phyloP scores from a whole-genome alignment of 1,140 invertebrate genomes.

The Proales similis region DNA sequence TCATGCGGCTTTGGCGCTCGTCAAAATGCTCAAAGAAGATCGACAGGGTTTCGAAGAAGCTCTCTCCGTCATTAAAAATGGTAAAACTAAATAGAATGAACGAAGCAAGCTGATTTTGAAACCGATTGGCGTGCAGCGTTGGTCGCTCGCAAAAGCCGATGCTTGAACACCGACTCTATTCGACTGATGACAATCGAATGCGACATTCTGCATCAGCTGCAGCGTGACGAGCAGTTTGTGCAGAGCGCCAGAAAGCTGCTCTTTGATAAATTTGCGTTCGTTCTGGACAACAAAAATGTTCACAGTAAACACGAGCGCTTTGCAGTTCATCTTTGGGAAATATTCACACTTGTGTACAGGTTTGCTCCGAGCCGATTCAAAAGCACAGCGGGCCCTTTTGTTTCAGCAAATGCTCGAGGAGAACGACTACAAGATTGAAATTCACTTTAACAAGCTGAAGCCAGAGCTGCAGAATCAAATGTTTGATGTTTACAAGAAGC shows the following conservation, averaged over 20 bases:
- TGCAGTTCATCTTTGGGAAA: background rate
- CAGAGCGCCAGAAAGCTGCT: constrained; percentile 10
- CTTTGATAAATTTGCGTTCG: constrained; percentile 14
- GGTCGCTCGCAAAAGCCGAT: background rate
- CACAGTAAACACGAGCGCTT: constrained; percentile 1
- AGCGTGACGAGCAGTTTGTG: constrained; percentile 20
- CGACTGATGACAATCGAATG: constrained; percentile 22
- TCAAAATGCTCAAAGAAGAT: constrained; percentile 33
- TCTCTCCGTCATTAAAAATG: constrained; percentile 16
- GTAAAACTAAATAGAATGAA: constrained; percentile 8
- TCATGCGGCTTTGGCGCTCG: constrained; percentile 13
- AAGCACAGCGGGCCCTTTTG: constrained; percentile 7
- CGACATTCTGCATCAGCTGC: constrained; percentile 5
- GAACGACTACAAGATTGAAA: constrained; percentile 22
- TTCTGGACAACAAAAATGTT: constrained; percentile 7
- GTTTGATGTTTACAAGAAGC: constrained; percentile 25
- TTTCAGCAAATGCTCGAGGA: constrained; percentile 35
- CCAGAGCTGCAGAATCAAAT: constrained; percentile 8
- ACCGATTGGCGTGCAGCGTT: background rate
- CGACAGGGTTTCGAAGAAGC: constrained; percentile 9
- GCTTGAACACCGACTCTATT: constrained; percentile 5
- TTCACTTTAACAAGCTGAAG: constrained; percentile 26
- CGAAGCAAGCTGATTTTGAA: background rate
- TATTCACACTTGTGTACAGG: background rate
- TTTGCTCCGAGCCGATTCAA: constrained; percentile 5